Percentiles rank a stretch among this genome's conserved stretches.
These are phyloP conservation scores for Thalpophila matura DNA, from an alignment of 2,888 invertebrate species.

Conservation along the genomic window DNA sequence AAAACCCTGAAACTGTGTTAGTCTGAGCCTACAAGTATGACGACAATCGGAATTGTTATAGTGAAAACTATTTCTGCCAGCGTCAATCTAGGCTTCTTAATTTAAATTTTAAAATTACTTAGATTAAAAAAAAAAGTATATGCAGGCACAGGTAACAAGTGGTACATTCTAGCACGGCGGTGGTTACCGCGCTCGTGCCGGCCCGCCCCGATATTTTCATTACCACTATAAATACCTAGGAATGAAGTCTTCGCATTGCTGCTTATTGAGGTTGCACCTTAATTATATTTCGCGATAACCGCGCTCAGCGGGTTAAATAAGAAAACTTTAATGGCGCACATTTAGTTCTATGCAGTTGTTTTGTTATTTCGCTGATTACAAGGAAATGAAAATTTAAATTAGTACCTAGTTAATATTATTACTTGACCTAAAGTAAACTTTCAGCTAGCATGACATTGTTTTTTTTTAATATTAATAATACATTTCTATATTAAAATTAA, in stretches of 20 bases:
- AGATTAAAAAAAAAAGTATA: neutral
- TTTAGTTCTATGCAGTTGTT: conserved; percentile 53
- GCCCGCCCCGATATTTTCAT: conserved; percentile 79
- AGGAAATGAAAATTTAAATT: conserved; percentile 39
- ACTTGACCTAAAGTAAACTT: conserved; percentile 8
- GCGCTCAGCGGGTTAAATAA: conserved; percentile 59
- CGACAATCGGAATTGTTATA: no score
- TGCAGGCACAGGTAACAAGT: conserved; percentile 59
- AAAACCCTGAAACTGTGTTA: no score
- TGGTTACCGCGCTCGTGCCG: conserved; percentile 75
- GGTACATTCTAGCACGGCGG: conserved; percentile 70
- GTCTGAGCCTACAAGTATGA: no score
- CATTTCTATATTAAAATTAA: neutral
- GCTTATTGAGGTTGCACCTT: conserved; percentile 76
- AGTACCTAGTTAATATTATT: neutral
- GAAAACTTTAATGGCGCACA: conserved; percentile 56
- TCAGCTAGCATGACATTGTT: neutral
- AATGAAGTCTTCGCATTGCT: conserved; percentile 73
- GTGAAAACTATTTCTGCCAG: no score
- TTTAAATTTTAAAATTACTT: neutral
- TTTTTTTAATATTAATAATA: neutral
- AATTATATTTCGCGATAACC: conserved; percentile 73
- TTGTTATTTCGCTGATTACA: conserved; percentile 52
- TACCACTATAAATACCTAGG: conserved; percentile 75
- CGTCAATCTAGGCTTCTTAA: neutral